Conservation (phyloP, 1,140 invertebrate species). For the Archivesica marissinica region DNA sequence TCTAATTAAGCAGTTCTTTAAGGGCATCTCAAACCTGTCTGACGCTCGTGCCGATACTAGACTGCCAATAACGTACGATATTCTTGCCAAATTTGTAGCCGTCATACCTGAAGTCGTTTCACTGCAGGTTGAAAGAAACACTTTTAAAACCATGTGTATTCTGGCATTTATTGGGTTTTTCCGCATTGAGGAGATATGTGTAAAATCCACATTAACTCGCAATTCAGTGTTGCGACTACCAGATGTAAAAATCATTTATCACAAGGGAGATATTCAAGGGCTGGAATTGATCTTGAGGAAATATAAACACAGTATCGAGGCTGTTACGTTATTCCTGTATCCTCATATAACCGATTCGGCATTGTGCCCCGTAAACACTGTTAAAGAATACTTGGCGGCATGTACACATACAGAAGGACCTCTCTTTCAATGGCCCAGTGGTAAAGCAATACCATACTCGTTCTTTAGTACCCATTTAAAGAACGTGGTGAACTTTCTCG, state of each 20-base stretch:
- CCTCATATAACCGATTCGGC: not conserved
- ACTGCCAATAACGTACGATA: not conserved
- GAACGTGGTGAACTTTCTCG: not conserved
- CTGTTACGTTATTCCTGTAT: not conserved
- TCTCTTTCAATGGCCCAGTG: not conserved
- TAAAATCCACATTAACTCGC: not conserved
- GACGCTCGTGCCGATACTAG: not conserved
- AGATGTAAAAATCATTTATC: not conserved
- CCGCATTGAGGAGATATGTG: not conserved
- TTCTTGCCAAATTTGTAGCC: not conserved
- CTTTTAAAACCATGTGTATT: not conserved
- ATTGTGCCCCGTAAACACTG: conserved; percentile 6
- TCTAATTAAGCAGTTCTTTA: not conserved
- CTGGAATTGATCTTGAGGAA: not conserved
- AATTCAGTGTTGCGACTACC: not conserved
- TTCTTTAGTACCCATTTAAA: not conserved
- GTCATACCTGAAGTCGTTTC: not conserved
- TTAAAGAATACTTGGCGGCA: not conserved
- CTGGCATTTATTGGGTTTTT: not conserved
- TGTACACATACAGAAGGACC: conserved; percentile 21
- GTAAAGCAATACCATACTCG: not conserved
- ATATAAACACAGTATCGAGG: not conserved
- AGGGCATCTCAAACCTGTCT: not conserved
- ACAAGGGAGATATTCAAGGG: not conserved
- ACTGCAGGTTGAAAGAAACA: not conserved